These are phyloP conservation scores for Pristionchus exspectatus DNA, from an alignment of 2,888 invertebrate species.

Conservation along the genomic window DNA sequence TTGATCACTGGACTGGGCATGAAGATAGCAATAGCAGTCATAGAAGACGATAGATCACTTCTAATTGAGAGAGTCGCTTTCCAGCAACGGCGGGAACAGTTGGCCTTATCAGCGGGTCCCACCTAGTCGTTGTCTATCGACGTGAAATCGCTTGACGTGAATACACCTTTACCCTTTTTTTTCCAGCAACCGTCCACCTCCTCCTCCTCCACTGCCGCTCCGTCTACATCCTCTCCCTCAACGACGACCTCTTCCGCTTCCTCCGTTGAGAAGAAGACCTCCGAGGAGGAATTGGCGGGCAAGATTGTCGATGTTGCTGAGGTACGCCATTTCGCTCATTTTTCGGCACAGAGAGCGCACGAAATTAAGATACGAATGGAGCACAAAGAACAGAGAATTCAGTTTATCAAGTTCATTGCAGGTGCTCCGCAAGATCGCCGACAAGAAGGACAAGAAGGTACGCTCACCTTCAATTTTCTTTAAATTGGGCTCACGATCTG, in stretches of 20 bases:
- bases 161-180: too few species aligned
- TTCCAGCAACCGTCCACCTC: constrained; percentile 34
- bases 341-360: not conserved
- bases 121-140: too few species aligned
- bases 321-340: not conserved
- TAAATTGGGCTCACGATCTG: not conserved
- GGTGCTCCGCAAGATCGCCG: constrained; percentile 51
- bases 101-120: too few species aligned
- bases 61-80: too few species aligned
- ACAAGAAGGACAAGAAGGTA: constrained; percentile 50
- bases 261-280: constrained; percentile 42
- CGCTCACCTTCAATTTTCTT: not conserved
- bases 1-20: too few species aligned
- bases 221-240: not conserved
- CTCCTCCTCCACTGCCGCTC: not conserved
- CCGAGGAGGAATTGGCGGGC: constrained; percentile 40
- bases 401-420: not conserved
- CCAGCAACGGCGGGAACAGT: too few species aligned
- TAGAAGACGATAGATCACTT: too few species aligned
- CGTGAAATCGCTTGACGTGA: too few species aligned
- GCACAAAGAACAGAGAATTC: too few species aligned
- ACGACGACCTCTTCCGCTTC: not conserved
- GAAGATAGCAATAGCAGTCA: too few species aligned
- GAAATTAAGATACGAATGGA: not conserved
- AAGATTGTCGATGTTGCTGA: constrained; percentile 51